Evolutionary conservation across 2,888 invertebrate species (phyloP), one percentile per base, ranked within the genome.

Genomic region (Watsonalla cultraria): DNA sequence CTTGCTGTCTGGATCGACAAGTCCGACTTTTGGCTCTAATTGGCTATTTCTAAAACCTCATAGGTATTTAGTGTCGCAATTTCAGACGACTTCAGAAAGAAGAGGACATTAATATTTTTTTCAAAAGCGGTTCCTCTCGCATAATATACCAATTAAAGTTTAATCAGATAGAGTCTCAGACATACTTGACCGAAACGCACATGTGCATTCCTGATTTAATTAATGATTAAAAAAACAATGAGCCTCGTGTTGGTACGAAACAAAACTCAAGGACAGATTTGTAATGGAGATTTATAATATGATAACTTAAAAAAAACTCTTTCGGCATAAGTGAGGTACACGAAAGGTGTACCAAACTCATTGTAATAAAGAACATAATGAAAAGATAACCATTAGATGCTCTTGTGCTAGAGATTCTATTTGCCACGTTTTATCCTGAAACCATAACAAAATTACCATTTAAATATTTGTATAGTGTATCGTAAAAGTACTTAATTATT

Each of bases 401-500:
- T 37, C 37, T 37, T 37, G 9, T 6, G 2, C 37, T 2, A 5
- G 42, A 42, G 11, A 42, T 2, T 42, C 5, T 11, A 42, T 42
- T 42, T 11, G 37, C 37, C 45, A 9, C 11, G 5, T 46, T 14
- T 14, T 46, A 15, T 7, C 15, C 14, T 46, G 14, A 14, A 37
- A 49, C 47, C 33, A 45, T 42, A 48, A 42, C 45, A 55, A 62
- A 61, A 65, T 56, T 60, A 68, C 58, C 60, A 64, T 56, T 57
- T 56, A 58, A 66, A 70, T 70, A 69, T 74, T 73, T 73, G 68
- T 70, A 65, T 61, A 69, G 62, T 60, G 62, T 72, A 74, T 77
- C 72, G 67, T 66, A 69, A 71, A 70, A 70, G 71, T 70, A 76
- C 70, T 73, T 74, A 73, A 78, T 80, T 74, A 76, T 76, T 74